phyloP scores from a whole-genome alignment of 2,113 vertebrate species.

The Recurvirostra avosetta region DNA sequence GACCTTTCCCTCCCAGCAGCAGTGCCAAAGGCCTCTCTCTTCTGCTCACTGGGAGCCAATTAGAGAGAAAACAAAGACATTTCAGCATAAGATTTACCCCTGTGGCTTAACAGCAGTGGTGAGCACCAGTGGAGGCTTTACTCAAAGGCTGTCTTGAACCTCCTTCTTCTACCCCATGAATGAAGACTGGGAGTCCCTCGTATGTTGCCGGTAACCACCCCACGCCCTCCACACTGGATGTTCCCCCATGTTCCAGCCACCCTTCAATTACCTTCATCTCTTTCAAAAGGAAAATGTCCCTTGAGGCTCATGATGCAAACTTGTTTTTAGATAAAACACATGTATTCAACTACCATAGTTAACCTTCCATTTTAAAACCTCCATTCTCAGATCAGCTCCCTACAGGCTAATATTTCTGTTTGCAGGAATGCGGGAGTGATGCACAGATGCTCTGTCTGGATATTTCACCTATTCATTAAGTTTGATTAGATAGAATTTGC shows the following conservation, averaged over 20 bases:
- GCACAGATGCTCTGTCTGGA: constrained; percentile 7
- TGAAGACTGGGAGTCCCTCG: background rate
- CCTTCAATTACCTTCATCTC: background rate
- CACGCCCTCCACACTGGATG: background rate
- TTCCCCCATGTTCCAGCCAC: background rate
- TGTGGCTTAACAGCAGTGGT: background rate
- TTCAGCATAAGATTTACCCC: background rate
- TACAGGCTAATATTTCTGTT: constrained; percentile 31
- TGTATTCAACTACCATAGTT: background rate
- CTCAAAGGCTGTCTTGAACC: background rate
- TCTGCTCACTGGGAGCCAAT: background rate
- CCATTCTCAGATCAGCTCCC: background rate
- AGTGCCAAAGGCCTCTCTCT: background rate
- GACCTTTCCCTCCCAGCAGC: background rate
- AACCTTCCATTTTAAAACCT: background rate
- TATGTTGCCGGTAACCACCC: background rate
- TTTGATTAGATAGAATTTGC: constrained; percentile 49
- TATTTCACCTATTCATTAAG: constrained; percentile 25
- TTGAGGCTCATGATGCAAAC: background rate
- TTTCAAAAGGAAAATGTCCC: background rate
- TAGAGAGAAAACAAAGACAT: background rate
- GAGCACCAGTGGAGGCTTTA: background rate
- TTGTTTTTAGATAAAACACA: background rate
- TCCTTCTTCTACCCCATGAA: background rate
- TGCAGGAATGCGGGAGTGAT: background rate